These are phyloP conservation scores for Drosophila tsacasi DNA, from an alignment of 1,140 invertebrate genomes.

Conservation along the genomic window DNA sequence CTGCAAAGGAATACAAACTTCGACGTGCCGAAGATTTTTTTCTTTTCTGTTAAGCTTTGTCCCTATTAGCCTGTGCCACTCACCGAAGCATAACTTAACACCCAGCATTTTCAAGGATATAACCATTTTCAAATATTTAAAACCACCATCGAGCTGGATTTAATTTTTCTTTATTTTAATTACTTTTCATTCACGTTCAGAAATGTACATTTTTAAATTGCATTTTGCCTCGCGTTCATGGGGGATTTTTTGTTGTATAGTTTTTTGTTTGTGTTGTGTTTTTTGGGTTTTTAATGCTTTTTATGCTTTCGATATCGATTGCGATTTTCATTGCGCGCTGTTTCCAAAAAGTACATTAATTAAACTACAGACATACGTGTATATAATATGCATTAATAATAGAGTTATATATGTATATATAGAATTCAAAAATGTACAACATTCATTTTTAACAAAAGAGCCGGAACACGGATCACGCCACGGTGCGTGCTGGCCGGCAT, in stretches of 20 bases:
- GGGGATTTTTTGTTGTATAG: conserved; percentile 14
- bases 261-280: conserved; percentile 27
- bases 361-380: conserved; percentile 78
- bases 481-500: conserved; percentile 9
- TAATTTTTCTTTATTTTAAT: conserved; percentile 57
- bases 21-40: no score
- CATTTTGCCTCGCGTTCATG: conserved; percentile 36
- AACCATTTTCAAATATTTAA: not conserved
- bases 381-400: conserved; percentile 63
- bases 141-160: conserved; percentile 12
- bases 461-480: conserved; percentile 43
- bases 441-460: conserved; percentile 80
- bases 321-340: conserved; percentile 47
- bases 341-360: conserved; percentile 75
- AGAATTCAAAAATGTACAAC: conserved; percentile 83
- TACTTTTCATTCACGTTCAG: conserved; percentile 75
- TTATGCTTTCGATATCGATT: conserved; percentile 38
- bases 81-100: not conserved
- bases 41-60: no score
- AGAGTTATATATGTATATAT: conserved; percentile 67
- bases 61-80: not conserved
- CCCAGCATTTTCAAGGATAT: not conserved
- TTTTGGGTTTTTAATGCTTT: conserved; percentile 18
- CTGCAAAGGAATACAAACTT: no score
- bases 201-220: conserved; percentile 76